Evolutionary conservation across 2,888 invertebrate genomes (phyloP).

Genomic region (Rhorus exstirpatorius): DNA sequence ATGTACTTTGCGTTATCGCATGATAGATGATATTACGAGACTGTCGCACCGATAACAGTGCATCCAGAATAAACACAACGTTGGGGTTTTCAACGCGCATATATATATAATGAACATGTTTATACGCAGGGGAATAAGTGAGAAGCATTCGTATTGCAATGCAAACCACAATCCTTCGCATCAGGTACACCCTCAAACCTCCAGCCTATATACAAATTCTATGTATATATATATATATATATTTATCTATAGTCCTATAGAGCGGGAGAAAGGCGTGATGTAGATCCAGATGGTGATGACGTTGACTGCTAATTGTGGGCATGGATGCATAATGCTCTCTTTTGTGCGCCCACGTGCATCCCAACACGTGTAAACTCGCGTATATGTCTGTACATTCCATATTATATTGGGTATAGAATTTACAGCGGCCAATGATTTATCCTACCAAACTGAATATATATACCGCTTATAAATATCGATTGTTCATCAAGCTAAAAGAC

Average conservation of each 20-base stretch:
- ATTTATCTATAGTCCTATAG: neutral
- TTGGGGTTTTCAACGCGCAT: neutral
- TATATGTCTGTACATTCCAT: conserved; percentile 34
- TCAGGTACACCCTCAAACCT: neutral
- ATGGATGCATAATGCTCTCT: conserved; percentile 58
- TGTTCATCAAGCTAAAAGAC: neutral
- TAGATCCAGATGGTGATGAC: conserved; percentile 70
- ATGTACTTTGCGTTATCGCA: conserved; percentile 6
- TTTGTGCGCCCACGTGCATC: conserved; percentile 51
- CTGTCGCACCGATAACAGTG: conserved; percentile 4
- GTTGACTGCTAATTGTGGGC: conserved; percentile 67
- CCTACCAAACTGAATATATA: conserved; percentile 4
- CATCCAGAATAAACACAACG: neutral
- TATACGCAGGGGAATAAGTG: neutral
- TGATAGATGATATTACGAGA: neutral
- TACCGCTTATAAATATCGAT: neutral
- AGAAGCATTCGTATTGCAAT: conserved; percentile 19
- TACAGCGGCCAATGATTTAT: conserved; percentile 36
- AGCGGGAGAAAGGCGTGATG: conserved; percentile 30
- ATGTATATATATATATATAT: neutral
- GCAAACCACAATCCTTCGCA: conserved; percentile 22
- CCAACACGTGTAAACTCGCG: conserved; percentile 49
- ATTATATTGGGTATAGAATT: conserved; percentile 36
- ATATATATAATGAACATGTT: conserved; percentile 7
- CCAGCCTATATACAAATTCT: neutral